Evolutionary conservation across 2,888 invertebrate genomes (phyloP).

Genomic region (Tetragonula carbonaria): DNA sequence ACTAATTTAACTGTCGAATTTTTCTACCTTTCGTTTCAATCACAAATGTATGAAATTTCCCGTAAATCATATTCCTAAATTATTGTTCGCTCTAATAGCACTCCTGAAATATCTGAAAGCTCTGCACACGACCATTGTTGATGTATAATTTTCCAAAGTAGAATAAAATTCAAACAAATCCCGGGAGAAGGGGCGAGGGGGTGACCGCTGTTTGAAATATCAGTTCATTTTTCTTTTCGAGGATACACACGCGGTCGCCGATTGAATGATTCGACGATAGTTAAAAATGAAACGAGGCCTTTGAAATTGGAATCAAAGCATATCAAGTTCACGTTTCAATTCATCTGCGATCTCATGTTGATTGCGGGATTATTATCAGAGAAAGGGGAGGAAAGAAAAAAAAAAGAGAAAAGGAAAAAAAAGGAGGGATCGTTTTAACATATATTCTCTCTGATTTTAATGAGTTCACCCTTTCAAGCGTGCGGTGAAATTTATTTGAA

Average conservation of each 20-base stretch:
- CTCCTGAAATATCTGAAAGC: too few relatives aligned
- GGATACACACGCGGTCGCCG: conserved; percentile 19
- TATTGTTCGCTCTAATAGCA: too few relatives aligned
- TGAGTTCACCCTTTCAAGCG: not conserved
- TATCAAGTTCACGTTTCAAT: conserved; percentile 34
- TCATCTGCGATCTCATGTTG: conserved; percentile 2
- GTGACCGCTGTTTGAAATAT: conserved; percentile 6
- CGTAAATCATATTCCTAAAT: too few relatives aligned
- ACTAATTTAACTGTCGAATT: too few relatives aligned
- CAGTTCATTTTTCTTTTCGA: conserved; percentile 2
- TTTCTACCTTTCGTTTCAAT: too few relatives aligned
- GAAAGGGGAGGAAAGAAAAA: conserved; percentile 3
- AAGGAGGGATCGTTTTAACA: conserved; percentile 3
- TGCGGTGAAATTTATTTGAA: conserved; percentile 21
- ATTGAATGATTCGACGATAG: conserved; percentile 23
- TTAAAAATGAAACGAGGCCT: conserved; percentile 49
- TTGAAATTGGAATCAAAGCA: conserved; percentile 40
- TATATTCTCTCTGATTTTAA: conserved; percentile 16
- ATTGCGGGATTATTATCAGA: conserved; percentile 32
- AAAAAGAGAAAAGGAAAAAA: not conserved
- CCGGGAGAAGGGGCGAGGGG: too few relatives aligned
- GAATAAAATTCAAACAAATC: too few relatives aligned
- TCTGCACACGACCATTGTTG: too few relatives aligned
- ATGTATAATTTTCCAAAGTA: too few relatives aligned
- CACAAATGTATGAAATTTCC: too few relatives aligned